Percentiles rank a stretch among this genome's conserved stretches.
Evolutionary conservation across 2,797 vertebrate species (phyloP).

Genomic region (Dermochelys coriacea): DNA sequence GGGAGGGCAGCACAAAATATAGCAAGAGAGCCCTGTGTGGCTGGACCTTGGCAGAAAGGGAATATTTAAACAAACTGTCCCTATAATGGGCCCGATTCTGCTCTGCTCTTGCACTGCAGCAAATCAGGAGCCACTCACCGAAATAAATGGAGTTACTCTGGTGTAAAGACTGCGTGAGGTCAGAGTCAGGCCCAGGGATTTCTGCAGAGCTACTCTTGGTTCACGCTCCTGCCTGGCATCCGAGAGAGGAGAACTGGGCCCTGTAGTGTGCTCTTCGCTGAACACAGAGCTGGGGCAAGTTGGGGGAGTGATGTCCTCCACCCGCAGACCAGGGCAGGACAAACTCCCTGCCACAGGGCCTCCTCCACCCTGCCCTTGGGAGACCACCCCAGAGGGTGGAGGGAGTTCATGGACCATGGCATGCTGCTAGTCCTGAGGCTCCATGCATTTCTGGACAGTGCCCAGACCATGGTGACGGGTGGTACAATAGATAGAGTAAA

Average conservation of each 20-base stretch:
- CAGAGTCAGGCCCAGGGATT: rapidly evolving
- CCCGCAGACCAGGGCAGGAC: neutral
- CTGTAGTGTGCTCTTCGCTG: neutral
- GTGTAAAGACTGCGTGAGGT: neutral
- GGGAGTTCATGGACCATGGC: neutral
- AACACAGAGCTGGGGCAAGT: neutral
- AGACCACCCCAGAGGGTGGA: neutral
- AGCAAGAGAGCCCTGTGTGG: neutral
- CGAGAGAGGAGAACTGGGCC: neutral
- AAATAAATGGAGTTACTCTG: neutral
- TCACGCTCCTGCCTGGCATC: neutral
- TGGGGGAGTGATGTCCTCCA: neutral
- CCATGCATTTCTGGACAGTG: neutral
- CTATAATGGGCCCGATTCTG: neutral
- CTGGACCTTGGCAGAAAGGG: neutral
- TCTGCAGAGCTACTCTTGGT: neutral
- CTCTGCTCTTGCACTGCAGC: neutral
- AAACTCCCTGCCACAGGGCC: neutral
- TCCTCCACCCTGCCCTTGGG: neutral
- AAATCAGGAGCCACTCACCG: neutral
- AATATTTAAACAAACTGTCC: neutral
- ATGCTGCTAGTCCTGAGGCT: neutral
- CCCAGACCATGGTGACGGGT: rapidly evolving
- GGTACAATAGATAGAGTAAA: neutral
- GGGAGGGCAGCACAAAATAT: neutral